Evolutionary conservation across 2,888 invertebrate genomes (phyloP), one percentile per base, ranked within the genome.

Genomic region (Eustalomyia histrio): DNA sequence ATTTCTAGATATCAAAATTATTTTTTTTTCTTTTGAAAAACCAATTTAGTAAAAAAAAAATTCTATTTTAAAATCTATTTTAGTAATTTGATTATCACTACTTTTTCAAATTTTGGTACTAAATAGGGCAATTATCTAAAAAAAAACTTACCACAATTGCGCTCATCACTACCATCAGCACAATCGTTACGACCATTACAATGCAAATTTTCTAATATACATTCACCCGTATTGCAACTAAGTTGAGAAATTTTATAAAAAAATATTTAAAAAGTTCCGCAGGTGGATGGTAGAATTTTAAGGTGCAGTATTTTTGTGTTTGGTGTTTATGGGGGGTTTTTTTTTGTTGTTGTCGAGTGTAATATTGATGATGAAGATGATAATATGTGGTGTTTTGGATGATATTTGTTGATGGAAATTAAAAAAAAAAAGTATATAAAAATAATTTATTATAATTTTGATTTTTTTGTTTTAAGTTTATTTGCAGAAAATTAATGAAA

Each of bases 81-180:
- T 39, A 39, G 39, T 35, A 9, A 1, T 5, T 12, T 39, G 1
- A 12, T 12, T 39, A 12, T 12, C 2, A n/a, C 43, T 47, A 47
- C 14, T 47, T 47, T n/a, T 47, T n/a, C 14, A 47, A 4, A 47
- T n/a, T 16, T 47, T 47, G 43, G n/a, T 47, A n/a, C 14, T n/a
- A n/a, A 47, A n/a, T 47, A n/a, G 3, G 1, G 0, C 39, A 47
- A 14, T 33, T 60, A 14, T 68, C 39, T 10, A 12, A 0, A 68
- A 50, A n/a, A n/a, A 60, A 82, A 88, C 90, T 89, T 92, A 92
- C 92, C 91, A 89, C 94, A 94, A 82, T 91, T 90, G 17, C 88
- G 89, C 87, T 95, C 95, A 86, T 95, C 94, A 86, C 93, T 94
- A 33, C 92, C 92, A 84, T 92, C 92, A 82, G 91, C 90, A 87